Evolutionary conservation across 2,888 invertebrate genomes (phyloP), one percentile per base, ranked within the genome.

Genomic region (Lordiphosa andalusiaca): DNA sequence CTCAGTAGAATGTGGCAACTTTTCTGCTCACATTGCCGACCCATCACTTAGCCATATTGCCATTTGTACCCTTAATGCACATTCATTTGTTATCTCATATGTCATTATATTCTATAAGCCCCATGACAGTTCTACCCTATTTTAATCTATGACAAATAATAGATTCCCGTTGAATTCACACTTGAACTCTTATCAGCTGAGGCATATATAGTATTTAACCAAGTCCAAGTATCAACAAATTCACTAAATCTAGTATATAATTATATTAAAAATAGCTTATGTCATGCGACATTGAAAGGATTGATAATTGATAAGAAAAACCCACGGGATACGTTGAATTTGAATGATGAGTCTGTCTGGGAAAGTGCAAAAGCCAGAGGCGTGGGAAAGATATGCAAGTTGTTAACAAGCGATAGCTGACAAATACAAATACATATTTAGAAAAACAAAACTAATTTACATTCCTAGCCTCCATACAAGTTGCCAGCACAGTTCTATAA

Each of bases 201-300:
- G 13, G 16, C 12, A 6, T 48, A 30, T 23, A 30, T 23, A 35
- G 35, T 53, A 50, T 53, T 42, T 39, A 60, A 50, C 73, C 38
- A 71, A 71, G 71, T 73, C 57, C 71, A 58, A 55, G 59, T n/a
- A 41, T 41, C 21, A 21, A 23, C 21, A 33, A 53, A 50, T 58
- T 30, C 38, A 50, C 9, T 30, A 30, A 30, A 30, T 30, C 10
- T 53, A 54, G 37, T 57, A 60, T 48, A 9, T 38, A 49, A 44
- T 44, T 38, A 38, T 25, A 38, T 16, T 51, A 41, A 51, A 63
- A 50, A 56, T 42, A 63, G 30, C 65, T 57, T 57, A 57, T 77
- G 73, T 63, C 78, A 78, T 57, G 66, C 66, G 59, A 66, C 67
- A 59, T 54, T 71, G 64, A 72, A 59, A 53, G 49, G 39, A 37